Evolutionary conservation across 2,113 vertebrate species (phyloP).

Genomic region (Microcebus murinus): DNA sequence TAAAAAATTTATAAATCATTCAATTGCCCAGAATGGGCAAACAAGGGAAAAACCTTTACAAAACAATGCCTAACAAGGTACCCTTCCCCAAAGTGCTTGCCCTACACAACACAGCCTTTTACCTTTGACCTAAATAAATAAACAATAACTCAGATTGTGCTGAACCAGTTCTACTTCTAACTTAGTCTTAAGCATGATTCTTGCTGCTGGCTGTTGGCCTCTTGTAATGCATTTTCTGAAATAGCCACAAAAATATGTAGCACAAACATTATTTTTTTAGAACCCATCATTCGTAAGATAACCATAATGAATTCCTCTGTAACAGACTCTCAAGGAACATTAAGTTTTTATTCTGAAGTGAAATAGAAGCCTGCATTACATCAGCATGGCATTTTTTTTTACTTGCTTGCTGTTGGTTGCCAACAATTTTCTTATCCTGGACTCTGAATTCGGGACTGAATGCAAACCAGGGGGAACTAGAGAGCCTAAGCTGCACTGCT

Average conservation of each 20-base stretch:
- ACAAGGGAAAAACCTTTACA: not conserved
- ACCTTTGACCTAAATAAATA: conserved; percentile 46
- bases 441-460: conserved; percentile 11
- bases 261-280: conserved; percentile 69
- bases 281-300: conserved; percentile 74
- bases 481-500: not conserved
- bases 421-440: conserved; percentile 44
- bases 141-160: conserved; percentile 23
- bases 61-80: not conserved
- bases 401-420: conserved; percentile 52
- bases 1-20: conserved; percentile 21
- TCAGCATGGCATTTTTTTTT: conserved; percentile 71
- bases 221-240: conserved; percentile 69
- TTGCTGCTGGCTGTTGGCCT: conserved; percentile 54
- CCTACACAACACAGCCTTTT: not conserved
- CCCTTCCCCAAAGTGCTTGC: not conserved
- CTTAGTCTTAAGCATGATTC: conserved; percentile 28
- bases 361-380: conserved; percentile 70
- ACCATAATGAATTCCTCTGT: conserved; percentile 67
- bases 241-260: conserved; percentile 67
- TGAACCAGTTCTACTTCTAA: conserved; percentile 34
- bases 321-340: conserved; percentile 65
- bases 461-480: conserved; percentile 37
- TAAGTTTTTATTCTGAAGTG: conserved; percentile 70
- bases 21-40: not conserved